Conservation (phyloP, 2,797 vertebrate genomes). For the Scolopax rusticola region DNA sequence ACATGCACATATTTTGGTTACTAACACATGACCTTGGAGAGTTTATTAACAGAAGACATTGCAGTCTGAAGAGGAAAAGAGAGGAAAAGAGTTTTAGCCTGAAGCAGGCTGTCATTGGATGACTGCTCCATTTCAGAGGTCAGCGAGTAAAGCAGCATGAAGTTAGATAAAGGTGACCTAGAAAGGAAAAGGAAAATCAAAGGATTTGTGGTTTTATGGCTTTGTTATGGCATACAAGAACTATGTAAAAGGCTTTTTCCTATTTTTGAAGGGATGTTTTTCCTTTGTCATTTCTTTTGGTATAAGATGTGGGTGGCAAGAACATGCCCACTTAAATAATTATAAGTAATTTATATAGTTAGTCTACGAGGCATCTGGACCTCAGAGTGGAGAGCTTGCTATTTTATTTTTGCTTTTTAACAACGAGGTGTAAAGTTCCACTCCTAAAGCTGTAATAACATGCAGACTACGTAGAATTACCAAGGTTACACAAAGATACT, state of each 20-base stretch:
- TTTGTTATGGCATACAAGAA: not conserved
- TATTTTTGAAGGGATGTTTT: not conserved
- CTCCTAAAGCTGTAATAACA: not conserved
- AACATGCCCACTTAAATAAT: not conserved
- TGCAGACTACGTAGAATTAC: not conserved
- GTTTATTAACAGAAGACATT: not conserved
- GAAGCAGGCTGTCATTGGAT: constrained; percentile 16
- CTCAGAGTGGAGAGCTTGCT: not conserved
- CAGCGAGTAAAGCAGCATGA: not conserved
- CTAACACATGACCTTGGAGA: not conserved
- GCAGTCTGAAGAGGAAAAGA: not conserved
- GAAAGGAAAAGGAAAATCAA: not conserved
- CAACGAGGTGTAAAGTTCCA: not conserved
- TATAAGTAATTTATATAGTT: not conserved
- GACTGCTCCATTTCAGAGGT: constrained; percentile 10
- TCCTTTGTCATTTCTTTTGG: not conserved
- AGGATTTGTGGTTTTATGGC: not conserved
- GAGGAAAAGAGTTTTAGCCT: not conserved
- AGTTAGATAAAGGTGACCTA: constrained; percentile 42
- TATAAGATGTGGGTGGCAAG: not conserved
- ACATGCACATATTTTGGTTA: not conserved
- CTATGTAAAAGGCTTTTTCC: not conserved
- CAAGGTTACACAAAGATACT: not conserved
- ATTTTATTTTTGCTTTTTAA: not conserved
- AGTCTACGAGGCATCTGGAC: not conserved